Percentiles rank a stretch among this genome's conserved stretches.
These are phyloP conservation scores for Silurus glanis DNA, from an alignment of 2,113 vertebrate genomes.

Conservation along the genomic window DNA sequence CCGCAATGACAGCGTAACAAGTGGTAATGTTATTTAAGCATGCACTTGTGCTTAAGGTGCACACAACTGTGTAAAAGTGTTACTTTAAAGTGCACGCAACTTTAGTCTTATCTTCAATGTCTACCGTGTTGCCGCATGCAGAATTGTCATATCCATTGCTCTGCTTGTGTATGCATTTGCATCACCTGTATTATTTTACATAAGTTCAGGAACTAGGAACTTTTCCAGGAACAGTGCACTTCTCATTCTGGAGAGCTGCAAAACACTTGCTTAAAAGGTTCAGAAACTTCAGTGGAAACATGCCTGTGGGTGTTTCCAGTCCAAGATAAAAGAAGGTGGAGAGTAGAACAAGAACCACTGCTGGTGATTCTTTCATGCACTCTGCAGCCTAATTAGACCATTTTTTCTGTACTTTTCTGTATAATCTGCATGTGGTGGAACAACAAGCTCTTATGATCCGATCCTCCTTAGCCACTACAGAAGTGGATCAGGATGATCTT, in stretches of 20 bases:
- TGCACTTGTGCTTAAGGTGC: neutral
- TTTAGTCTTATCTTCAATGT: neutral
- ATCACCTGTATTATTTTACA: slow-evolving; percentile 12
- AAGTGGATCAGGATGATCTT: neutral
- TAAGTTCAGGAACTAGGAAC: slow-evolving; percentile 16
- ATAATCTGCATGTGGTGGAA: slow-evolving; percentile 51
- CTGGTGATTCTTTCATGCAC: slow-evolving; percentile 12
- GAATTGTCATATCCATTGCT: slow-evolving; percentile 8
- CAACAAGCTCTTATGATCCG: neutral
- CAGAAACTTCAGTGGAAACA: neutral
- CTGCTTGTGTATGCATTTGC: slow-evolving; percentile 3
- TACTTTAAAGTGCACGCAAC: neutral
- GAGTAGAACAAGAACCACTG: neutral
- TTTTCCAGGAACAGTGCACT: slow-evolving; percentile 1
- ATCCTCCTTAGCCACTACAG: neutral
- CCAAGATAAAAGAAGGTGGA: neutral
- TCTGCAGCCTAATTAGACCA: slow-evolving; percentile 53
- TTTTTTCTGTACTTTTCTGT: slow-evolving; percentile 46
- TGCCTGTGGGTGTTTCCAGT: neutral
- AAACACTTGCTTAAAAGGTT: neutral
- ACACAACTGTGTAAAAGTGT: neutral
- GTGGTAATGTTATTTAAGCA: neutral
- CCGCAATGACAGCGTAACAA: neutral
- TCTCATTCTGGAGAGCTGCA: neutral
- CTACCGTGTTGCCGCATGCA: neutral